Evolutionary conservation across 2,888 invertebrate species (phyloP).

Genomic region (Sarcophaga subvicina): DNA sequence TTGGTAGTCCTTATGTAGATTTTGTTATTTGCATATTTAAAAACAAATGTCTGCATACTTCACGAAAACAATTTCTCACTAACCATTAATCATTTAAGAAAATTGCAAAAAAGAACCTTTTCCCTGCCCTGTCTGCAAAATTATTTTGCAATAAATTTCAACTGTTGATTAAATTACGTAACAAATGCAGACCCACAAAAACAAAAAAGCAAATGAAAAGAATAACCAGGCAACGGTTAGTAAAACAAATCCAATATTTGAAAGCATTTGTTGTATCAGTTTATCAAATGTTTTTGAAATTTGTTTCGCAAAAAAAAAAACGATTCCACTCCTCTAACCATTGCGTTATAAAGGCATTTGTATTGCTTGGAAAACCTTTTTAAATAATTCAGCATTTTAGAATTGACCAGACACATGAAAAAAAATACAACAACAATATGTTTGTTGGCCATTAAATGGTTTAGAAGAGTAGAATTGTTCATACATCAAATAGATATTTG

Average conservation of each 20-base stretch:
- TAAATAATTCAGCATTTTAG: conserved; percentile 55
- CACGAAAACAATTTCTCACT: no score
- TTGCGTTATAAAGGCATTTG: conserved; percentile 57
- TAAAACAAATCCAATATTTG: not conserved
- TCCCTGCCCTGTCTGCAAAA: not conserved
- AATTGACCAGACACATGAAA: conserved; percentile 41
- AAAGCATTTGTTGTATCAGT: not conserved
- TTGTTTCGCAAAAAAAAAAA: not conserved
- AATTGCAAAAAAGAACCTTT: no score
- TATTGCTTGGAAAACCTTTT: conserved; percentile 46
- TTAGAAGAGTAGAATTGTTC: not conserved
- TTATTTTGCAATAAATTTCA: not conserved
- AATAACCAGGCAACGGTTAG: not conserved
- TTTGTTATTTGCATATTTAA: no score
- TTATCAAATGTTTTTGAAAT: not conserved
- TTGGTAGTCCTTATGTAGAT: no score
- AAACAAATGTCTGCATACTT: no score
- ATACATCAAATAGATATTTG: no score
- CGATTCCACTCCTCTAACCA: not conserved
- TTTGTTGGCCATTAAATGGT: no score
- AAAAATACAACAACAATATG: not conserved
- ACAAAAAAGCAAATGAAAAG: not conserved
- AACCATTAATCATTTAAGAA: no score
- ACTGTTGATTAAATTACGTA: not conserved
- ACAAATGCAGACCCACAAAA: not conserved